These are phyloP conservation scores for Drosophila imparisetae DNA, from an alignment of 2,888 invertebrate species.

Conservation along the genomic window DNA sequence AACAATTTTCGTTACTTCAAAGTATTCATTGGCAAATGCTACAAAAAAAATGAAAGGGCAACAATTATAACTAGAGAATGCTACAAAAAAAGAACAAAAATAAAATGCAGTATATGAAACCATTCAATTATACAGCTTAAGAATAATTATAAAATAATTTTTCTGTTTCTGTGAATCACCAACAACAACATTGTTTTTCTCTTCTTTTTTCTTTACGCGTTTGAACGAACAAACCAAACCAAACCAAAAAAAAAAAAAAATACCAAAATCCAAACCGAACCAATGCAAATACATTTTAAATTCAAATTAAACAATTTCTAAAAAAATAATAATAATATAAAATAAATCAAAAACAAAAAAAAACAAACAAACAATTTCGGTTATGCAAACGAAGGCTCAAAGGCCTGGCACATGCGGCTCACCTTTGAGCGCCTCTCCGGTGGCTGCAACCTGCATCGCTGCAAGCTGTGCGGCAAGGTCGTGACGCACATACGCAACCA, in stretches of 20 bases:
- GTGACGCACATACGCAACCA: constrained; percentile 97
- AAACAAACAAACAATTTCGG: background rate
- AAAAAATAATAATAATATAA: constrained; percentile 26
- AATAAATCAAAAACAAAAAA: background rate
- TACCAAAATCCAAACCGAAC: constrained; percentile 42
- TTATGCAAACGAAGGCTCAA: constrained; percentile 87
- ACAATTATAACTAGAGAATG: constrained; percentile 37
- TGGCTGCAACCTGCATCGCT: constrained; percentile 96
- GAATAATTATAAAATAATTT: constrained; percentile 80
- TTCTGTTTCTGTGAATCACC: constrained; percentile 84
- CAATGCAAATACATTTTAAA: constrained; percentile 46
- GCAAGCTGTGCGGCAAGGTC: constrained; percentile 97
- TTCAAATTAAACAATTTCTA: constrained; percentile 39
- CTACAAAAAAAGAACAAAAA: constrained; percentile 33
- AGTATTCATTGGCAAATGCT: constrained; percentile 52
- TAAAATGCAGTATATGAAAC: constrained; percentile 51
- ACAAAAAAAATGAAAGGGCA: constrained; percentile 37
- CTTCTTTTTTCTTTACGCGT: constrained; percentile 84
- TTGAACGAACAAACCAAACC: constrained; percentile 69
- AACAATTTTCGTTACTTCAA: constrained; percentile 24
- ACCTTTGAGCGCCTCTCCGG: constrained; percentile 97
- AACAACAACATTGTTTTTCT: constrained; percentile 85
- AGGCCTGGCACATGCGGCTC: constrained; percentile 97
- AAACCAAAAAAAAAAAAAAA: constrained; percentile 37
- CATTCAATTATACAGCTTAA: constrained; percentile 74